phyloP scores from a whole-genome alignment of 2,888 invertebrate genomes.

The Microdon myrmicae region DNA sequence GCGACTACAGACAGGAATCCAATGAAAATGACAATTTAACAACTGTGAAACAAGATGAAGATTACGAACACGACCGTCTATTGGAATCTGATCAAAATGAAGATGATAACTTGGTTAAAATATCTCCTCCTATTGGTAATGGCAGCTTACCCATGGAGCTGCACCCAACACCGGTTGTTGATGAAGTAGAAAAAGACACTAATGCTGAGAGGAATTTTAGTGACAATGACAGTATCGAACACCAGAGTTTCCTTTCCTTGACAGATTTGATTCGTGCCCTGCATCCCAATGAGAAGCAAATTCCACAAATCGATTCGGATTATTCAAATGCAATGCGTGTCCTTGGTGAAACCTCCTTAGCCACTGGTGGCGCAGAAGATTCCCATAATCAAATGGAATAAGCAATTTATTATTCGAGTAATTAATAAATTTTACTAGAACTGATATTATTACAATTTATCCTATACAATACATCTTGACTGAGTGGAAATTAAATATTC shows the following conservation, averaged over 20 bases:
- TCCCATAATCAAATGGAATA: slow-evolving; percentile 29
- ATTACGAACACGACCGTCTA: slow-evolving; percentile 16
- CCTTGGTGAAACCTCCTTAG: slow-evolving; percentile 62
- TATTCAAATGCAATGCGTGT: slow-evolving; percentile 67
- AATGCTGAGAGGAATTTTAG: slow-evolving; percentile 46
- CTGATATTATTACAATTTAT: too few species aligned
- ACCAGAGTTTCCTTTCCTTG: slow-evolving; percentile 65
- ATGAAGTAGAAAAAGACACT: slow-evolving; percentile 63
- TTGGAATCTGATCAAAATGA: slow-evolving; percentile 27
- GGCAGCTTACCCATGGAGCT: slow-evolving; percentile 64
- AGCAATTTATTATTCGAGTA: too few species aligned
- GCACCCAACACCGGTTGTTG: slow-evolving; percentile 63
- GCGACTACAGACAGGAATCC: slow-evolving; percentile 24
- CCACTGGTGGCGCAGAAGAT: slow-evolving; percentile 34
- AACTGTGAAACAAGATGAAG: slow-evolving; percentile 14
- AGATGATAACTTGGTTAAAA: slow-evolving; percentile 33
- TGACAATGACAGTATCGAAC: slow-evolving; percentile 62
- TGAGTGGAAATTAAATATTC: too few species aligned
- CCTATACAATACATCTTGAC: too few species aligned
- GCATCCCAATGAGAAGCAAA: slow-evolving; percentile 65
- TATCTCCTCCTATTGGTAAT: slow-evolving; percentile 52
- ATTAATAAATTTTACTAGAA: too few species aligned
- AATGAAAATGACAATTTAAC: slow-evolving; percentile 25
- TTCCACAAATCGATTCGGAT: slow-evolving; percentile 67
- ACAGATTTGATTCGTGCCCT: slow-evolving; percentile 66